These are phyloP conservation scores for Drosophila niveifrons DNA, from an alignment of 2,888 invertebrate genomes.

Conservation along the genomic window DNA sequence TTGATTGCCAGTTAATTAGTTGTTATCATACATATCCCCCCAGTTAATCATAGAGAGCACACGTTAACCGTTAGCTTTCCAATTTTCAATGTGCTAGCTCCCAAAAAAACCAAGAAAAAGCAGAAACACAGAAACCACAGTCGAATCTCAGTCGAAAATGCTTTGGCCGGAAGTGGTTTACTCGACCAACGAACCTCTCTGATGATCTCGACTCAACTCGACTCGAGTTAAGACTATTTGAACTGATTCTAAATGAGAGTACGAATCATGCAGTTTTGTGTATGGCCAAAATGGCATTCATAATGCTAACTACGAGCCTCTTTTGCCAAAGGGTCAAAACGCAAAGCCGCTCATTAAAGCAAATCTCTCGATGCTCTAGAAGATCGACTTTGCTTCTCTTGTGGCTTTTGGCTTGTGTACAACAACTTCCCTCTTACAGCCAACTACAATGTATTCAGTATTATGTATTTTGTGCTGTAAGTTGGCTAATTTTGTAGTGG, in stretches of 20 bases:
- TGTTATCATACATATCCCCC: conserved; percentile 62
- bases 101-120: conserved; percentile 53
- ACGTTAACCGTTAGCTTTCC: conserved; percentile 71
- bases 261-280: conserved; percentile 11
- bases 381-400: not conserved
- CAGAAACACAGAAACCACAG: conserved; percentile 15
- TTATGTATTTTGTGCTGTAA: not conserved
- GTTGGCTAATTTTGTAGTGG: not conserved
- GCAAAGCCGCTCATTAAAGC: conserved; percentile 13
- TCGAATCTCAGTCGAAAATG: conserved; percentile 5
- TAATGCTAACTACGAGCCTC: conserved; percentile 14
- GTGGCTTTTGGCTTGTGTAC: not conserved
- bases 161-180: conserved; percentile 31
- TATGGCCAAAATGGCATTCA: conserved; percentile 31
- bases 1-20: conserved; percentile 75
- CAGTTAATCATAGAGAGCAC: conserved; percentile 61
- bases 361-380: not conserved
- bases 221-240: not conserved
- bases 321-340: conserved; percentile 7
- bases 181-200: not conserved
- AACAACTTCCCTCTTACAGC: not conserved
- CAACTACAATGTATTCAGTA: too few relatives aligned
- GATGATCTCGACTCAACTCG: conserved; percentile 11
- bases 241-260: conserved; percentile 20
- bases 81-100: conserved; percentile 55